Base-by-base conservation (phyloP, 2,888 invertebrate genomes). In the Apamea sordens region DNA sequence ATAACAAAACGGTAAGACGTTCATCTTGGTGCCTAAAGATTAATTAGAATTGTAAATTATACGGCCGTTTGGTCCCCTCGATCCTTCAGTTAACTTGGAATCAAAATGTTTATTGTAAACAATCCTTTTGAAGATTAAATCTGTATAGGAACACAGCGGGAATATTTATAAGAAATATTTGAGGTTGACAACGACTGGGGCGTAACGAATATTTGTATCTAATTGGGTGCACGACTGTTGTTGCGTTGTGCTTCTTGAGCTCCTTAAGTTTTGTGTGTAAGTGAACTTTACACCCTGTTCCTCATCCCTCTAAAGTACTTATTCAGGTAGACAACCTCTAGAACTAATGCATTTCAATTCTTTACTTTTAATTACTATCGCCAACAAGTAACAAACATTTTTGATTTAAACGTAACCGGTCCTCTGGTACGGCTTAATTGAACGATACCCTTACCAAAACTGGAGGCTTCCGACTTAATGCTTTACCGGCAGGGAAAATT, bases 11-110 rank as follows among this genome's bases (percentile, higher is more conserved):
- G 90, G 89, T 90, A 83, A 91, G 89, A 89, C 93, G 94, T 92
- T 93, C 94, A 93, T 95, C 95, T 95, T 93, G 92, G 93, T 93
- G 92, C 93, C 91, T 89, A 88, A 89, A 92, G 95, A 95, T 95
- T 95, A 95, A 96, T 96, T 96, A 95, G 94, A 96, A 95, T 96
- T 96, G 96, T 94, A 96, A 96, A 96, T 95, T 94, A 93, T 91
- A 90, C 91, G 89, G 84, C 91, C 90, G 92, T 92, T 80, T 93
- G 95, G 94, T 91, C 94, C 91, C 87, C 89, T 87, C 91, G 92
- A 95, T 94, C 95, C 93, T 91, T 85, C 93, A 95, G 95, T 96
- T 95, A 94, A 95, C 94, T 96, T 94, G 92, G 93, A 95, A 95
- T 95, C 95, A 94, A 94, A 95, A 95, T 95, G 94, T 96, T 96